Percentiles rank a stretch among this genome's conserved stretches.
Conservation (phyloP, 2,797 vertebrate genomes). For the Cryptoblepharus egeriae region DNA sequence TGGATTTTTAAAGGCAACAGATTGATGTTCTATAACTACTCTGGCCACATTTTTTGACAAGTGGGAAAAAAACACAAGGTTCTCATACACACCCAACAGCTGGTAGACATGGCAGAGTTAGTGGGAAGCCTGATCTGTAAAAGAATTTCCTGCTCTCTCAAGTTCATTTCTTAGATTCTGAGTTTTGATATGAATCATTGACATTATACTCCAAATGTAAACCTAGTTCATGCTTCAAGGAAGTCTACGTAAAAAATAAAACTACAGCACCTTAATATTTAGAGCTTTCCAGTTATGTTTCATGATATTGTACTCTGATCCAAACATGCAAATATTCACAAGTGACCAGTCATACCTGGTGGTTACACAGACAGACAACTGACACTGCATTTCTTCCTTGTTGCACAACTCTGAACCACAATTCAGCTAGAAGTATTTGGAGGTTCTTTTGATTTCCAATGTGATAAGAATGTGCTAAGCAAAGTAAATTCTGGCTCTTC, state of each 20-base stretch:
- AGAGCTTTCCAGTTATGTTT: not conserved
- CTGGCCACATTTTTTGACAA: rapidly evolving
- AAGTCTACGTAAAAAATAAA: not conserved
- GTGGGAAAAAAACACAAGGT: not conserved
- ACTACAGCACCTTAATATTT: not conserved
- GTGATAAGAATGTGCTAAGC: not conserved
- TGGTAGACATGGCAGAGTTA: not conserved
- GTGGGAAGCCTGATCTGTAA: not conserved
- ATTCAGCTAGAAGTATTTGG: not conserved
- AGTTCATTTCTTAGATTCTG: not conserved
- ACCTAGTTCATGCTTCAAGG: not conserved
- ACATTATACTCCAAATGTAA: not conserved
- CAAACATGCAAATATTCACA: not conserved
- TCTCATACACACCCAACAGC: not conserved
- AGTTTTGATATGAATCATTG: not conserved
- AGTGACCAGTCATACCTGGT: not conserved
- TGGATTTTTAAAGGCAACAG: not conserved
- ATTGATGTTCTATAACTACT: rapidly evolving
- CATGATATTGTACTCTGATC: not conserved
- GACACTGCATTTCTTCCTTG: not conserved
- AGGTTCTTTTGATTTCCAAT: not conserved
- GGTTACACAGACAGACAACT: not conserved
- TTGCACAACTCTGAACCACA: no score
- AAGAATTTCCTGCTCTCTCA: not conserved
- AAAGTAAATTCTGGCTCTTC: not conserved